Conservation (phyloP, 37 sponge, comb jelly and placozoan species). For the Cladorhizidae sp. region DNA sequence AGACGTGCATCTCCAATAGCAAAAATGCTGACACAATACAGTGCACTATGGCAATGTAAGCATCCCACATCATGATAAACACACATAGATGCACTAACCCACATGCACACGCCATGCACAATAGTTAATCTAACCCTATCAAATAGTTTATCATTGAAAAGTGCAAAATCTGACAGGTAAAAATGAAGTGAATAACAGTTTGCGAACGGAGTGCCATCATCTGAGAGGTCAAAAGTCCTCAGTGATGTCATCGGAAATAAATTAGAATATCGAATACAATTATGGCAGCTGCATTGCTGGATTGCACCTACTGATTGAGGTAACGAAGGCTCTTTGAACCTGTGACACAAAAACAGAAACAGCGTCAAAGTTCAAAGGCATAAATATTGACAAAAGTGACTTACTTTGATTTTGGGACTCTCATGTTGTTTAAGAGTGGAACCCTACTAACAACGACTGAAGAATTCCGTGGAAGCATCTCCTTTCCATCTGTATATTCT, state of each 20-base stretch:
- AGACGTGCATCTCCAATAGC: too few relatives aligned
- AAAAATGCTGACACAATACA: too few relatives aligned
- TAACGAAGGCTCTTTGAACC: slow-evolving; percentile 43
- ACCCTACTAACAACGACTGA: slow-evolving; percentile 74
- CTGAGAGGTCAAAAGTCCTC: slow-evolving; percentile 18
- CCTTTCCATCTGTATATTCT: slow-evolving; percentile 77
- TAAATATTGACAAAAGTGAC: background rate
- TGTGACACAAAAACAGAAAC: background rate
- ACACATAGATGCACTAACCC: too few relatives aligned
- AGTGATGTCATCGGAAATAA: slow-evolving; percentile 5
- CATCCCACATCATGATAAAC: too few relatives aligned
- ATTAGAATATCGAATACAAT: background rate
- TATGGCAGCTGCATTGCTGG: slow-evolving; percentile 8
- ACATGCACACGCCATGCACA: too few relatives aligned
- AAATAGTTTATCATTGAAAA: slow-evolving; percentile 10
- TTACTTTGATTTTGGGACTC: slow-evolving; percentile 57
- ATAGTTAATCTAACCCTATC: background rate
- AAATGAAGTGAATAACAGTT: slow-evolving; percentile 5
- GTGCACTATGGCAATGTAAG: too few relatives aligned
- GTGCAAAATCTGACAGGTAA: slow-evolving; percentile 11
- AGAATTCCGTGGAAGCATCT: slow-evolving; percentile 83
- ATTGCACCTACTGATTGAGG: slow-evolving; percentile 64
- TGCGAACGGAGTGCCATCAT: background rate
- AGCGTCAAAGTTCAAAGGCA: background rate
- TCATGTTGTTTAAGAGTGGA: slow-evolving; percentile 42